Evolutionary conservation across 2,113 vertebrate species (phyloP), one percentile per base, ranked within the genome.

Genomic region (Bostrychus sinensis): DNA sequence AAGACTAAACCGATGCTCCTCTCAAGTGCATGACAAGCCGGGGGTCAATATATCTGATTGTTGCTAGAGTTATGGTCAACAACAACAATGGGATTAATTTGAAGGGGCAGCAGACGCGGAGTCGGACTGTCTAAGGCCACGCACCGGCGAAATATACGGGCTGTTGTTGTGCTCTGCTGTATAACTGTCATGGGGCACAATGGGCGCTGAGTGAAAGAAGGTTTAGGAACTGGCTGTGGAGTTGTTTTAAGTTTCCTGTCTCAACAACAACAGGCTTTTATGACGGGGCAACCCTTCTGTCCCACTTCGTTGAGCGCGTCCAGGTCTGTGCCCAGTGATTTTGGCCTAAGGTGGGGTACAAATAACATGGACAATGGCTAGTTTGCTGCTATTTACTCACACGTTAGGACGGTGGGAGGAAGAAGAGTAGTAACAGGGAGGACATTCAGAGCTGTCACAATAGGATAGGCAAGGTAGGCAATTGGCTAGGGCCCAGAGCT

Each of bases 41-140:
- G 39, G n/a, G 38, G 72, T 79, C 80, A 79, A 84, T 87, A 84
- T 79, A 79, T 84, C 66, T 87, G 85, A 84, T 84, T 84, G 82
- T 78, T 84, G 67, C 65, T 66, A 67, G 56, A 61, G 80, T 46
- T 77, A 43, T 77, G 68, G 64, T 70, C 38, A 62, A 78, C 67
- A 76, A 79, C 55, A 78, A 78, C 58, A 58, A 43, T 14, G 60
- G 71, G 69, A 84, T 78, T 73, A 64, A 78, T 84, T 83, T 66
- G 73, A 82, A 5, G 73, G 57, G 58, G 25, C 51, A 71, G 72
- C 39, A 66, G 43, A 75, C 67, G n/a, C 56, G 55, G 81, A 86
- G 78, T 68, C 70, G 4, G 55, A 53, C 70, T 72, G 84, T 86
- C 81, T 82, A 48, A 53, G 66, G 19, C 36, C 56, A 28, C 25